Percentiles rank a stretch among this genome's conserved stretches.
Evolutionary conservation across 2,797 vertebrate species (phyloP).

Genomic region (Poecilia picta): DNA sequence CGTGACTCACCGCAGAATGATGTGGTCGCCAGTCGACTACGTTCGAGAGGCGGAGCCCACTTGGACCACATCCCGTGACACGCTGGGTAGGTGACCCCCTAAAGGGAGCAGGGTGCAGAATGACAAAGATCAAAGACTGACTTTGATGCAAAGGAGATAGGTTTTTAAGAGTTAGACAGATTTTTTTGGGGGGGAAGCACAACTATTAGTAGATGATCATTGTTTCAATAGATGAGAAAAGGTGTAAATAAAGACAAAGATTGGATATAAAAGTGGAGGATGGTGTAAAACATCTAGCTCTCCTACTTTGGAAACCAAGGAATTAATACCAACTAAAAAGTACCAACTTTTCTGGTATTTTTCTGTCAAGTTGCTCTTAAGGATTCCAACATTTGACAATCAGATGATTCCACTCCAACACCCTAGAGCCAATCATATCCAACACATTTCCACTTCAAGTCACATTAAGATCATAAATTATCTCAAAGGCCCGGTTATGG

Average conservation of each 20-base stretch:
- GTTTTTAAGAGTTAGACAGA: neutral
- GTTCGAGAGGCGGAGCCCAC: constrained; percentile 97
- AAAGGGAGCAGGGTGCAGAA: constrained; percentile 27
- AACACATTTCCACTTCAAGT: no score
- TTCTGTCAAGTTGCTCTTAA: neutral
- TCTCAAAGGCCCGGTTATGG: no score
- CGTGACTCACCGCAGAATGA: constrained; percentile 93
- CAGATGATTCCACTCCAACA: neutral
- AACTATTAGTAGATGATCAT: neutral
- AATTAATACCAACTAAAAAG: no score
- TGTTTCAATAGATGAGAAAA: neutral
- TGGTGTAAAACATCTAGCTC: neutral
- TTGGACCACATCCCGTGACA: constrained; percentile 99
- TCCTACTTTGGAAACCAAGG: neutral
- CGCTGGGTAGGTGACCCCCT: constrained; percentile 98
- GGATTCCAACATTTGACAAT: neutral
- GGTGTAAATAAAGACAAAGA: neutral
- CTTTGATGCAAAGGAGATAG: constrained; percentile 5
- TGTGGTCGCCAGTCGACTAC: constrained; percentile 94
- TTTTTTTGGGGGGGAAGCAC: neutral
- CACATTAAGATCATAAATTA: no score
- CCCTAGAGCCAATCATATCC: no score
- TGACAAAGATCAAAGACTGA: constrained; percentile 21
- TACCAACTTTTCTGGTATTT: neutral
- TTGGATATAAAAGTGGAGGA: neutral